Evolutionary conservation across 2,888 invertebrate genomes (phyloP).

Genomic region (Tipula lateralis): DNA sequence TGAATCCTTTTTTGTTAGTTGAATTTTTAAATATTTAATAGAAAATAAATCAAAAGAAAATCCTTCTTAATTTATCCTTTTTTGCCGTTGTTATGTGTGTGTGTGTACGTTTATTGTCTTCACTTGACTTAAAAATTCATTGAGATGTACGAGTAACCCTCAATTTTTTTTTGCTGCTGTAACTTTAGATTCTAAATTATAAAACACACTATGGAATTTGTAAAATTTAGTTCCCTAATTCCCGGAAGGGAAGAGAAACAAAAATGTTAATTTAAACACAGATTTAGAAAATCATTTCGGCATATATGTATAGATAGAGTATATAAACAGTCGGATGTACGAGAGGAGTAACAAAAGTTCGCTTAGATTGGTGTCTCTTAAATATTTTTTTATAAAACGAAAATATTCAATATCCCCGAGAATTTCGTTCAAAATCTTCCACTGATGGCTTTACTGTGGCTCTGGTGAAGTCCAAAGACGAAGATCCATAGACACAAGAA

Average conservation of each 20-base stretch:
- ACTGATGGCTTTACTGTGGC: too few relatives aligned
- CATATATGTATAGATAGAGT: background rate
- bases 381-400: too few relatives aligned
- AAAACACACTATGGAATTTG: background rate
- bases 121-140: background rate
- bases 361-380: too few relatives aligned
- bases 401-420: too few relatives aligned
- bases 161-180: background rate
- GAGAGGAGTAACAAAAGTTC: too few relatives aligned
- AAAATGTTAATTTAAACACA: background rate
- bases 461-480: too few relatives aligned
- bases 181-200: background rate
- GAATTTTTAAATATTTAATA: background rate
- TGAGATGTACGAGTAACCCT: background rate
- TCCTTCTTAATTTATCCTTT: background rate
- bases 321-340: too few relatives aligned
- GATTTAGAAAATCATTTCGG: background rate
- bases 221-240: background rate
- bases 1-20: background rate
- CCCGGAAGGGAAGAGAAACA: background rate
- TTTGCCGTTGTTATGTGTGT: background rate
- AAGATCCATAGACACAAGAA: too few relatives aligned
- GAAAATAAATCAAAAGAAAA: conserved; percentile 4
- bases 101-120: background rate
- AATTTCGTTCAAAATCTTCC: too few relatives aligned